Conservation (phyloP, 2,113 vertebrate species). For the Channa maculata region DNA sequence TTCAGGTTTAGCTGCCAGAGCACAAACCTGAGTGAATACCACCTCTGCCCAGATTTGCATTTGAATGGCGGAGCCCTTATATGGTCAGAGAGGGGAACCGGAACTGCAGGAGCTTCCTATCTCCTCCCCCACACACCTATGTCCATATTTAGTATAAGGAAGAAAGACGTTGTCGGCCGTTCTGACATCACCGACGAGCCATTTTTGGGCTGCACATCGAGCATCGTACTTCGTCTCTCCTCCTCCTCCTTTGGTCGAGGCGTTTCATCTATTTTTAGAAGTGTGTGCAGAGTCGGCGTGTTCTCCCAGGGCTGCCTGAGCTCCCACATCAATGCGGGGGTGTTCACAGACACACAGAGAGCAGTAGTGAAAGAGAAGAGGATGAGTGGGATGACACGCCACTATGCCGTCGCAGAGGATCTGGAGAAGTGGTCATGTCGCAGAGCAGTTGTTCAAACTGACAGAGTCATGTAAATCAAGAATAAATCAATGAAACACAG, state of each 20-base stretch:
- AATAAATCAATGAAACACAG: constrained; percentile 17
- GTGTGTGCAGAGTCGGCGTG: constrained; percentile 57
- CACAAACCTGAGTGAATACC: background rate
- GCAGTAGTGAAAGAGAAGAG: constrained; percentile 32
- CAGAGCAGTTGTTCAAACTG: constrained; percentile 27
- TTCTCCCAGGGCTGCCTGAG: constrained; percentile 70
- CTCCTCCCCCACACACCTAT: background rate
- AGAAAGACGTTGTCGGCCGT: constrained; percentile 51
- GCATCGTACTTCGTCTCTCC: constrained; percentile 34
- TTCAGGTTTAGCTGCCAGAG: constrained; percentile 13
- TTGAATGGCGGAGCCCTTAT: constrained; percentile 46
- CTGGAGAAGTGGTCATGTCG: constrained; percentile 1
- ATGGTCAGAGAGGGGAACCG: constrained; percentile 59
- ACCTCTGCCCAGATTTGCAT: constrained; percentile 31
- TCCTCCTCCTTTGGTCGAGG: constrained; percentile 63
- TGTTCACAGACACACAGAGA: constrained; percentile 48
- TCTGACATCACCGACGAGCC: constrained; percentile 73
- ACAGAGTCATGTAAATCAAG: constrained; percentile 20
- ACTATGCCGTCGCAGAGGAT: constrained; percentile 19
- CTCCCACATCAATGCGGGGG: constrained; percentile 69
- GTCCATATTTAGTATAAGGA: constrained; percentile 76
- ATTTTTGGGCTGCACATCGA: constrained; percentile 66
- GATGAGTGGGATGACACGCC: constrained; percentile 39
- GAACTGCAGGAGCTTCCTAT: constrained; percentile 73
- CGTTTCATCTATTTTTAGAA: constrained; percentile 77